phyloP scores from a whole-genome alignment of 2,113 vertebrate genomes.

The Cephalopterus ornatus region DNA sequence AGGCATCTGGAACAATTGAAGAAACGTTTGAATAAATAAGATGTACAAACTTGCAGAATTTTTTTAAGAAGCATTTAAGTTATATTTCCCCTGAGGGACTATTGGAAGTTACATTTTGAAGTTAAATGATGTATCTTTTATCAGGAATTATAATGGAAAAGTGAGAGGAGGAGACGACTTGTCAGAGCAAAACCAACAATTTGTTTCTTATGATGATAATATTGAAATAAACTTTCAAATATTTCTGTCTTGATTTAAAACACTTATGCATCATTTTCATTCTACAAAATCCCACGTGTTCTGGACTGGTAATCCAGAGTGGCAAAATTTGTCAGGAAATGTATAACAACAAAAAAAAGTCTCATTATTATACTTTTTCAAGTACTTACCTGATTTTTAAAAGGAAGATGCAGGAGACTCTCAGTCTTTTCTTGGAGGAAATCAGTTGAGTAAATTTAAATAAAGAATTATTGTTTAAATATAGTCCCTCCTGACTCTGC shows the following conservation, averaged over 20 bases:
- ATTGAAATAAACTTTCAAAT: neutral
- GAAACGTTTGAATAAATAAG: constrained; percentile 72
- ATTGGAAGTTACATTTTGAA: neutral
- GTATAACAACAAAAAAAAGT: neutral
- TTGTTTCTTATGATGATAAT: neutral
- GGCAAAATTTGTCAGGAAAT: neutral
- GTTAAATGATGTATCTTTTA: neutral
- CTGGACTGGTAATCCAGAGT: neutral
- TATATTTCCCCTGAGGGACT: neutral
- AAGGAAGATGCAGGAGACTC: neutral
- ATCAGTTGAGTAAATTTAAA: neutral
- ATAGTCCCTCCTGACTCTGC: neutral
- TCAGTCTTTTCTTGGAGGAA: neutral
- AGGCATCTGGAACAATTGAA: constrained; percentile 76
- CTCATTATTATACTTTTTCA: neutral
- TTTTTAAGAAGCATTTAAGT: neutral
- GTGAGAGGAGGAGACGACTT: neutral
- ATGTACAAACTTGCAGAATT: neutral
- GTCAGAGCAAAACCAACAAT: neutral
- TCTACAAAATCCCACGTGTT: neutral
- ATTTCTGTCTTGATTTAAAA: neutral
- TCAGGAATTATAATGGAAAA: neutral
- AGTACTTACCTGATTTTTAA: neutral
- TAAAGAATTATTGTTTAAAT: neutral
- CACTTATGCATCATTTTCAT: neutral